These are phyloP conservation scores for Leptopilina clavipes DNA, from an alignment of 1,140 invertebrate genomes.

Conservation along the genomic window DNA sequence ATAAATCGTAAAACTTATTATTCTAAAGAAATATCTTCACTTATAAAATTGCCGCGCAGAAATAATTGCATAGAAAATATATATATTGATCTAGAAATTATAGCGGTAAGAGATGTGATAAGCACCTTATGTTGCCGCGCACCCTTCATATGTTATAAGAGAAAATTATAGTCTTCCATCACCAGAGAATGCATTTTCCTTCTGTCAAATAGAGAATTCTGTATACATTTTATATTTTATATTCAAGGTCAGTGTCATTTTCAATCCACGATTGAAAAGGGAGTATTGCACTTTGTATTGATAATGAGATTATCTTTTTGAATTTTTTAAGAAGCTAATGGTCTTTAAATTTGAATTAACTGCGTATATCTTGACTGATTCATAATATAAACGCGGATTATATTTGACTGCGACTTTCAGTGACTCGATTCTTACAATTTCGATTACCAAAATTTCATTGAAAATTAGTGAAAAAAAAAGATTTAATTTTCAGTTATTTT, in stretches of 20 bases:
- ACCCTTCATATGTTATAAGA: background rate
- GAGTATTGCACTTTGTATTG: background rate
- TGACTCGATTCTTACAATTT: no score
- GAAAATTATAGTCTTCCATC: background rate
- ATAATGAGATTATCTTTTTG: background rate
- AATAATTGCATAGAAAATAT: background rate
- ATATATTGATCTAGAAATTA: slow-evolving; percentile 6
- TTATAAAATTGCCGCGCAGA: background rate
- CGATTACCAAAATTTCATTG: no score
- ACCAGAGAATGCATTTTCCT: background rate
- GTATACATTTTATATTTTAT: background rate
- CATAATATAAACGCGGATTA: no score
- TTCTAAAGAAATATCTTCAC: slow-evolving; percentile 7
- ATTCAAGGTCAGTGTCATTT: background rate
- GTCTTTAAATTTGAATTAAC: no score
- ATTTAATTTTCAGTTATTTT: no score
- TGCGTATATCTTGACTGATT: no score
- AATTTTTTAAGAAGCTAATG: no score
- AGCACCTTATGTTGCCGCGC: background rate
- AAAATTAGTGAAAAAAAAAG: no score
- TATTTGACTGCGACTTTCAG: no score
- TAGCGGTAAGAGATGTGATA: background rate
- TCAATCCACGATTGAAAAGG: background rate
- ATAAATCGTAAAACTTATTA: no score
- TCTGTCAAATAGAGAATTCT: background rate